Base-by-base conservation (phyloP, 2,797 vertebrate species). In the Gila robusta region DNA sequence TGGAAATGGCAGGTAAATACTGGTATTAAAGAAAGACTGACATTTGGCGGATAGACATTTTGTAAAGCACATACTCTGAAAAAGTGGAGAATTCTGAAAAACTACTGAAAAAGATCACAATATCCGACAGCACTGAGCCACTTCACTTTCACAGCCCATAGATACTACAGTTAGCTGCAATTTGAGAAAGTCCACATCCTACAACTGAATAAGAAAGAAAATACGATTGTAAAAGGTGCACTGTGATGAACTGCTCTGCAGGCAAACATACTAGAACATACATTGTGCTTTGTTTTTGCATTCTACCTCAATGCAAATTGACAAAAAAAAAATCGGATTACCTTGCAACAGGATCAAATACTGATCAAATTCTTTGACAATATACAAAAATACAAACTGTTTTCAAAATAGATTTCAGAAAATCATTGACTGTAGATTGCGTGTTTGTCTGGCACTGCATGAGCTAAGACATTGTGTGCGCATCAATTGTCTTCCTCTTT, bases 231-330 rank as follows among this genome's bases (percentile, higher is more conserved):
- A 56, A 90, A 87, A 84, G 37, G 66, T 78, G 78, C 66, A 91
- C 59, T 77, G 49, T 37, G 32, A 69, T 47, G 64, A 78, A 89
- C 88, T 81, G 89, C 76, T 89, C 54, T 83, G 81, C 79, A 87
- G 44, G 49, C 44, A 66, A 76, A 56, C 41, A 66, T 32, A 64
- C 62, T 28, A 32, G 23, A 21, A 82, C 28, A 54, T 6, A 49
- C 35, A 78, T 32, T 78, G 82, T 77, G 72, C 52, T 59, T 76
- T 54, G 49, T 77, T 64, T 84, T 81, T 67, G 88, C 86, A 88
- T 89, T 86, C n/a, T 69, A 52, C 32, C 47, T 44, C 71, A 64
- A 39, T 47, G 35, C 59, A 64, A 26, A 56, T 32, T 23, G 62
- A 49, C 47, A 84, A 67, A 67, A 21, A 21, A 21, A 72, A 32